Evolutionary conservation across 2,888 invertebrate genomes (phyloP).

Genomic region (Actias luna): DNA sequence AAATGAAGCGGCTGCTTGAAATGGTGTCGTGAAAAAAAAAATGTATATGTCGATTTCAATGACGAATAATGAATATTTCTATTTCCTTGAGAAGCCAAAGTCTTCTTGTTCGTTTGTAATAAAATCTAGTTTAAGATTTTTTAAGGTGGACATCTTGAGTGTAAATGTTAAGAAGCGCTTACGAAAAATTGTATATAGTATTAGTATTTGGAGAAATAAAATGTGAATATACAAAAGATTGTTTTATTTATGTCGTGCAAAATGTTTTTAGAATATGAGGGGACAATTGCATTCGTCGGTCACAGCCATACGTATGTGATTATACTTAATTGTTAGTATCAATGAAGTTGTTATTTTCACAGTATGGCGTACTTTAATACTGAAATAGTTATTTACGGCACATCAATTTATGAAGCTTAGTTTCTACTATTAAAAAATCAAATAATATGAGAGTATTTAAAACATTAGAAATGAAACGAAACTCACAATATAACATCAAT

Average conservation of each 20-base stretch:
- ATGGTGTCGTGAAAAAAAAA: background rate
- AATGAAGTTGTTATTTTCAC: no score
- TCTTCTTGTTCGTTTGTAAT: constrained; percentile 65
- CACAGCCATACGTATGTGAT: no score
- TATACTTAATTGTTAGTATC: no score
- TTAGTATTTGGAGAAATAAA: constrained; percentile 55
- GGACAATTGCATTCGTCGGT: no score
- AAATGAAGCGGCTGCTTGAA: background rate
- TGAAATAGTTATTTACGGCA: no score
- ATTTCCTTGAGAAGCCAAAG: constrained; percentile 71
- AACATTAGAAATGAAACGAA: constrained; percentile 5
- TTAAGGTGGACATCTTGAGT: constrained; percentile 52
- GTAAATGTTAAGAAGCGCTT: constrained; percentile 38
- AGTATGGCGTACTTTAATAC: no score
- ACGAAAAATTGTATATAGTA: constrained; percentile 54
- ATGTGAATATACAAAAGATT: constrained; percentile 24
- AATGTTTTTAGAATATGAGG: no score
- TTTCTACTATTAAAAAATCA: no score
- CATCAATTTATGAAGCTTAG: no score
- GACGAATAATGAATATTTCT: constrained; percentile 51
- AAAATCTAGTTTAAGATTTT: constrained; percentile 56
- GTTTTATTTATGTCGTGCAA: no score
- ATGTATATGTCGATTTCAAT: constrained; percentile 22
- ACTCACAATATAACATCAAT: constrained; percentile 13
- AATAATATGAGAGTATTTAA: no score